Evolutionary conservation across 2,797 vertebrate genomes (phyloP).

Genomic region (Petrocephalus schoutedeni): DNA sequence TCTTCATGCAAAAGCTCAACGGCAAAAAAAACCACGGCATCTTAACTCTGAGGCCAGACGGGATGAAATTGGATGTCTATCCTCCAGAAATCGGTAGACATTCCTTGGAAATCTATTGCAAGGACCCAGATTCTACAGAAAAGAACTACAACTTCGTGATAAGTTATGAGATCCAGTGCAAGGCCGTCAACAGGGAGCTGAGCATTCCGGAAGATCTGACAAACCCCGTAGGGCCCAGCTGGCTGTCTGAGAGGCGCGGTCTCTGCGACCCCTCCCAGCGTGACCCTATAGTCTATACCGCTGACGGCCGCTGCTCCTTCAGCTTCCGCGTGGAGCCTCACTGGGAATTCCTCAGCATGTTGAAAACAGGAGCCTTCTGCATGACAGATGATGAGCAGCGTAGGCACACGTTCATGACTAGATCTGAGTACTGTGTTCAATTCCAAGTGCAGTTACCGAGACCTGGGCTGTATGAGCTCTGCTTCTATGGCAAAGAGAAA

Average conservation of each 20-base stretch:
- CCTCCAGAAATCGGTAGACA: constrained; percentile 59
- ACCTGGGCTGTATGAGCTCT: constrained; percentile 60
- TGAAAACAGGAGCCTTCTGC: constrained; percentile 29
- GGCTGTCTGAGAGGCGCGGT: constrained; percentile 65
- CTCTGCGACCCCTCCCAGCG: constrained; percentile 54
- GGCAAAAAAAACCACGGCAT: constrained; percentile 57
- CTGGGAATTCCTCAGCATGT: constrained; percentile 42
- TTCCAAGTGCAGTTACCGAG: constrained; percentile 65
- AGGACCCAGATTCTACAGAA: constrained; percentile 34
- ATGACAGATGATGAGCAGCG: constrained; percentile 47
- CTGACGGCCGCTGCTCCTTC: constrained; percentile 59
- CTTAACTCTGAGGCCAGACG: constrained; percentile 53
- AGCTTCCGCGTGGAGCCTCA: constrained; percentile 60
- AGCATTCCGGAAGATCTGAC: constrained; percentile 54
- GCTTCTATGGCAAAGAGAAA: constrained; percentile 64
- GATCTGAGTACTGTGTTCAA: constrained; percentile 49
- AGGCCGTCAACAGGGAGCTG: constrained; percentile 48
- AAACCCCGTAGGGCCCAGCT: constrained; percentile 69
- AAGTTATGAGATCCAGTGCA: constrained; percentile 59
- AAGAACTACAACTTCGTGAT: constrained; percentile 50
- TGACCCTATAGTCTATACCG: constrained; percentile 57
- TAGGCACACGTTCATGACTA: constrained; percentile 60
- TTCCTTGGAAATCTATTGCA: constrained; percentile 65
- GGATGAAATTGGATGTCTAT: constrained; percentile 66
- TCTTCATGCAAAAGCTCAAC: constrained; percentile 59